phyloP scores from a whole-genome alignment of 2,113 vertebrate species.

The Elanus axillaris region DNA sequence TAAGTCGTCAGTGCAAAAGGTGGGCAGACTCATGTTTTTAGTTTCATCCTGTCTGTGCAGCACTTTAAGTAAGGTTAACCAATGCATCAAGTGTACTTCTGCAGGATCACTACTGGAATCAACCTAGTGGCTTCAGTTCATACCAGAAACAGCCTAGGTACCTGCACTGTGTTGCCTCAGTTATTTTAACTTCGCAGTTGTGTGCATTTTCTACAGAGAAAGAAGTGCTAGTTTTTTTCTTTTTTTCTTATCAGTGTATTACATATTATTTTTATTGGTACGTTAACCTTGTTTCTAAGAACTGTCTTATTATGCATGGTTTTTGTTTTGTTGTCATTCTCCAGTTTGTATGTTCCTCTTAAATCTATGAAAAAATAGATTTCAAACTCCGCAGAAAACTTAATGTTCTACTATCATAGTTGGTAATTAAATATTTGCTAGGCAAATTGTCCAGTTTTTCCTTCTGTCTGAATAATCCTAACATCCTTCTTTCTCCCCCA shows the following conservation, averaged over 20 bases:
- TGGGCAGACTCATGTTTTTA: conserved; percentile 68
- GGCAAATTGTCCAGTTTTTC: neutral
- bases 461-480: neutral
- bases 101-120: conserved; percentile 63
- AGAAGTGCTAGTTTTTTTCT: neutral
- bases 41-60: conserved; percentile 60
- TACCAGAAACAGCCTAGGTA: conserved; percentile 60
- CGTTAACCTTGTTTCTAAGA: neutral
- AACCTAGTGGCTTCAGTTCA: conserved; percentile 69
- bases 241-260: neutral
- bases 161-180: neutral
- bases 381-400: neutral
- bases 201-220: neutral
- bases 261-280: neutral
- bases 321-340: neutral
- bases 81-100: conserved; percentile 55
- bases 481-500: neutral
- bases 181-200: neutral
- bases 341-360: neutral
- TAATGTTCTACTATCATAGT: neutral
- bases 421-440: neutral
- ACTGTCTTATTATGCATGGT: neutral
- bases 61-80: conserved; percentile 65
- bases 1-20: conserved; percentile 62
- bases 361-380: neutral